Base-by-base conservation (phyloP, 2,113 vertebrate genomes). In the Piaya cayana region DNA sequence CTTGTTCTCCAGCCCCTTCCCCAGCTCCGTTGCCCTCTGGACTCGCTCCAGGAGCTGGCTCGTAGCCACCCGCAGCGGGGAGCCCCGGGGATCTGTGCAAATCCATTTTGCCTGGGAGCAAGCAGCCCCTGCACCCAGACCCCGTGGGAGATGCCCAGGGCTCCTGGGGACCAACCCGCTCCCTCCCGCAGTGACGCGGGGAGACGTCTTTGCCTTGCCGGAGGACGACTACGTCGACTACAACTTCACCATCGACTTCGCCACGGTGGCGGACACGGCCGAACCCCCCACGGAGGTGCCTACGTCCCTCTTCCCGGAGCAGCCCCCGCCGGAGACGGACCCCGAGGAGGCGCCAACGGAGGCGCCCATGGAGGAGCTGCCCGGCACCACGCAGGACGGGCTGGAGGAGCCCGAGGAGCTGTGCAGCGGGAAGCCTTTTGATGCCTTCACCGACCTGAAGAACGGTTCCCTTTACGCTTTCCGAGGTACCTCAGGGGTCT, bases 401-500 rank as follows among this genome's bases (percentile, higher is more conserved):
- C 0, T 21, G 0, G 56, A 2, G 30, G 56, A 25, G 15, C 34
- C 29, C 0, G 98, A 98, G 65, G 91, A 93, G 50, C 75, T 97
- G 72, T 99, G 99, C 97, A 99, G 98, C 3, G 97, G 97, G 15
- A 97, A 98, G 62, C 97, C 98, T 34, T 99, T 99, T 29, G 97
- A 99, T 1, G 98, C 99, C 39, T 99, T 99, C 94, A 98, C 98
- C 0, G 98, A 99, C 81, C 91, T 99, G n/a, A 99, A 99, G 97
- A 99, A 99, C 1, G 99, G 99, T 70, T 99, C 99, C 72, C 67
- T 99, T 82, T 99, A 98, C 0, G 99, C 99, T 55, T 99, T 99
- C 97, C 98, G 99, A 98, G 99, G 99, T 99, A 97, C 87, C 95
- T 7, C 0, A 1, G n/a, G 68, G 70, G 36, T 39, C 21, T 81